phyloP scores from a whole-genome alignment of 1,140 invertebrate species.

The Octopus sinensis region DNA sequence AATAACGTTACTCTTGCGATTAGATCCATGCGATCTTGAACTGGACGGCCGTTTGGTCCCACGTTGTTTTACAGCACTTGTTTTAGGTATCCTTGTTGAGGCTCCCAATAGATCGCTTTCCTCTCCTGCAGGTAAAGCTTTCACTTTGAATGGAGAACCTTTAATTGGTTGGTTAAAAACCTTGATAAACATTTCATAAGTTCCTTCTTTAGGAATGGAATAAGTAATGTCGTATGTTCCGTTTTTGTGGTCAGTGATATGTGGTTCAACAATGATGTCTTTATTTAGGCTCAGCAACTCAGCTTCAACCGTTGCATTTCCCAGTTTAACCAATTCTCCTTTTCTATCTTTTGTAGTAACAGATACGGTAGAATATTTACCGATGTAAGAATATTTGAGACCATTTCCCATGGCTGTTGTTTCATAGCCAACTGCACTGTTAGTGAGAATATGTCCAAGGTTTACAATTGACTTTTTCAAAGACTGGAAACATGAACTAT shows the following conservation, averaged over 20 bases:
- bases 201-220: slow-evolving; percentile 53
- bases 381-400: slow-evolving; percentile 51
- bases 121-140: slow-evolving; percentile 34
- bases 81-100: slow-evolving; percentile 44
- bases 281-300: slow-evolving; percentile 35
- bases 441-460: slow-evolving; percentile 55
- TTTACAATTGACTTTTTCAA: slow-evolving; percentile 50
- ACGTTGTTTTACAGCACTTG: slow-evolving; percentile 50
- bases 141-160: slow-evolving; percentile 60
- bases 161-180: slow-evolving; percentile 59
- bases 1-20: slow-evolving; percentile 56
- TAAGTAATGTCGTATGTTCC: slow-evolving; percentile 60
- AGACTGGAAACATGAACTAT: slow-evolving; percentile 46
- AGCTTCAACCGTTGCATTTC: slow-evolving; percentile 41
- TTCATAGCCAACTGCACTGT: slow-evolving; percentile 57
- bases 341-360: slow-evolving; percentile 57
- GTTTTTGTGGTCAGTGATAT: slow-evolving; percentile 58
- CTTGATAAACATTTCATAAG: slow-evolving; percentile 55
- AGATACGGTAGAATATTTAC: slow-evolving; percentile 49
- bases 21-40: slow-evolving; percentile 56
- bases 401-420: slow-evolving; percentile 59
- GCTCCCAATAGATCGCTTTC: slow-evolving; percentile 30
- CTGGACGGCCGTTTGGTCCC: slow-evolving; percentile 55
- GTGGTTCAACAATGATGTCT: slow-evolving; percentile 40
- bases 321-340: slow-evolving; percentile 54